Conservation (phyloP, 2,113 vertebrate species). For the Morphnarchus princeps region DNA sequence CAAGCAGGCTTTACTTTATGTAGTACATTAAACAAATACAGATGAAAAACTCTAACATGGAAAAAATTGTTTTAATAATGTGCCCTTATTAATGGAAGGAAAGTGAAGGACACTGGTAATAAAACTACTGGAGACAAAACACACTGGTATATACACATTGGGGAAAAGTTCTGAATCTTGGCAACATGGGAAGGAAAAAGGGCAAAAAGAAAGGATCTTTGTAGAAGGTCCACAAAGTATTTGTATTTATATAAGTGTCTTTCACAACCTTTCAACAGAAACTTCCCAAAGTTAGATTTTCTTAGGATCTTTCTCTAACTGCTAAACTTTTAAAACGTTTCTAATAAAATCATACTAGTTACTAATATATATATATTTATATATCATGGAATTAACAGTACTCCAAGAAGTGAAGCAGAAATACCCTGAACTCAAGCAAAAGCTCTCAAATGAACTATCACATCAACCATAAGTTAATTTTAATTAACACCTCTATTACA, state of each 20-base stretch:
- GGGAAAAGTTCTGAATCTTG: background rate
- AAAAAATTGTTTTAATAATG: background rate
- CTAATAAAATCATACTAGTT: background rate
- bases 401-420: background rate
- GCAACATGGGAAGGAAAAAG: background rate
- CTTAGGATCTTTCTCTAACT: background rate
- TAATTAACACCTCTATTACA: background rate
- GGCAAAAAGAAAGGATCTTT: background rate
- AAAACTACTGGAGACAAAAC: background rate
- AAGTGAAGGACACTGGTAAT: background rate
- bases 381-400: background rate
- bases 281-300: background rate
- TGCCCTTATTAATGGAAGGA: background rate
- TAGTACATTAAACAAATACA: background rate
- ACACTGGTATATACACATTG: rapidly evolving
- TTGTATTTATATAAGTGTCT: background rate
- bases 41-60: background rate
- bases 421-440: background rate
- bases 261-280: background rate
- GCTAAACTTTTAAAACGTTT: background rate
- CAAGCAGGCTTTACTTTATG: background rate
- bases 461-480: background rate
- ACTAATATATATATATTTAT: background rate
- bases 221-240: background rate
- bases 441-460: background rate